A percentile compares a stretch with the other conserved stretches of the same genome.
Evolutionary conservation across 2,888 invertebrate genomes (phyloP).

Genomic region (Pterobdella sp.): DNA sequence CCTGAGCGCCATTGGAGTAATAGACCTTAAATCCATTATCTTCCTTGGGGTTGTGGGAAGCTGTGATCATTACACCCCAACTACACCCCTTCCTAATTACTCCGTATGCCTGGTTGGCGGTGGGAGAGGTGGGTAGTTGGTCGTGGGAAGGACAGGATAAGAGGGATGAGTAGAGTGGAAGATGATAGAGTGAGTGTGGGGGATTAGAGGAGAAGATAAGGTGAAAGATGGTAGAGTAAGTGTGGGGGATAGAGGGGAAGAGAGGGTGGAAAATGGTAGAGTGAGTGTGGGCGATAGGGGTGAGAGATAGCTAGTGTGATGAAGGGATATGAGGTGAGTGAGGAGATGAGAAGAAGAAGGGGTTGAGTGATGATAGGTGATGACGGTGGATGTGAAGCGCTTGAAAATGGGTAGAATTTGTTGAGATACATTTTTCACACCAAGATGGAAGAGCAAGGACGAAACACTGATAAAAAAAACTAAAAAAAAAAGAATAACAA

Average conservation of each 20-base stretch:
- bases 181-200: neutral
- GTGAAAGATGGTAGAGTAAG: neutral
- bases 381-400: too few species aligned
- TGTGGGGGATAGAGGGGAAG: neutral
- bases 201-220: neutral
- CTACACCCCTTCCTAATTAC: constrained; percentile 66
- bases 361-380: too few species aligned
- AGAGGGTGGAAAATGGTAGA: neutral
- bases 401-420: too few species aligned
- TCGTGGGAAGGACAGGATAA: neutral
- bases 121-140: neutral
- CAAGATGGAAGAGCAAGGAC: too few species aligned
- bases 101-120: constrained; percentile 62
- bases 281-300: neutral
- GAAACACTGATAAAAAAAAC: too few species aligned
- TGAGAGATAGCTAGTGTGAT: neutral
- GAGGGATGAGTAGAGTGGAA: neutral
- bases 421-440: too few species aligned
- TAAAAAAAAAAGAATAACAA: too few species aligned
- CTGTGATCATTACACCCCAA: constrained; percentile 86
- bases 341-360: neutral
- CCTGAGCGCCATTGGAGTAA: constrained; percentile 82
- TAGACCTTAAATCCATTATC: constrained; percentile 96
- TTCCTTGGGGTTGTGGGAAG: constrained; percentile 88
- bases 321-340: neutral